Evolutionary conservation across 92 coral and sea anemone genomes (phyloP).

Genomic region (Heteractis magnifica): DNA sequence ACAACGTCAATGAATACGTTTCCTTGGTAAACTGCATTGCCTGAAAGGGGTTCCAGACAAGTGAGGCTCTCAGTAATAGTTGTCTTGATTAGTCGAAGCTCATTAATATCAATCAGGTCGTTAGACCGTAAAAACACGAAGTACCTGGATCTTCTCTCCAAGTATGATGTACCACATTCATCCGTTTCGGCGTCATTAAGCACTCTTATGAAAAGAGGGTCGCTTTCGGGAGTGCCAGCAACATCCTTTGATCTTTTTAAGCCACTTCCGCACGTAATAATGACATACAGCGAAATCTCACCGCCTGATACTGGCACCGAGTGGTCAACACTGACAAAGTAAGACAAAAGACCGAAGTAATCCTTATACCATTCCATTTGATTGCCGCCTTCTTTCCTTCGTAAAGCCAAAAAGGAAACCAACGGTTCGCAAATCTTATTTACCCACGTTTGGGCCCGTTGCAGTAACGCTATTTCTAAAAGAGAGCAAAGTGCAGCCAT

Average conservation of each 20-base stretch:
- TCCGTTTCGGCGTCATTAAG: background rate
- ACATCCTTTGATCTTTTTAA: background rate
- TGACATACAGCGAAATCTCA: background rate
- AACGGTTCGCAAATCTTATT: background rate
- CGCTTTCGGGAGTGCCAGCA: background rate
- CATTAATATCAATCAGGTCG: background rate
- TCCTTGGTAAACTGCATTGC: background rate
- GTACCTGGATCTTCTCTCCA: background rate
- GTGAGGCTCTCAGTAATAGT: background rate
- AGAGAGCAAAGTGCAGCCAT: background rate
- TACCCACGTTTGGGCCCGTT: background rate
- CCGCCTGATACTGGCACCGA: background rate
- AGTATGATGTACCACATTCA: background rate
- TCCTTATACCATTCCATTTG: slow-evolving; percentile 16
- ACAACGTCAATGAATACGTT: slow-evolving; percentile 2
- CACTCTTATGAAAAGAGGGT: slow-evolving; percentile 9
- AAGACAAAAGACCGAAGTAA: slow-evolving; percentile 12
- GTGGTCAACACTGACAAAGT: slow-evolving; percentile 5
- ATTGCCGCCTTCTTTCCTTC: background rate
- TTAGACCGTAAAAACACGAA: background rate
- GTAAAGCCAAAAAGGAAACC: background rate
- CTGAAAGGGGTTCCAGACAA: background rate
- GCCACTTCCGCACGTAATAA: slow-evolving; percentile 16
- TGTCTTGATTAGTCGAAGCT: background rate
- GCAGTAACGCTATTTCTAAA: background rate